These are phyloP conservation scores for Schizothorax lantsangensis DNA, from an alignment of 2,797 vertebrate species.

Conservation along the genomic window DNA sequence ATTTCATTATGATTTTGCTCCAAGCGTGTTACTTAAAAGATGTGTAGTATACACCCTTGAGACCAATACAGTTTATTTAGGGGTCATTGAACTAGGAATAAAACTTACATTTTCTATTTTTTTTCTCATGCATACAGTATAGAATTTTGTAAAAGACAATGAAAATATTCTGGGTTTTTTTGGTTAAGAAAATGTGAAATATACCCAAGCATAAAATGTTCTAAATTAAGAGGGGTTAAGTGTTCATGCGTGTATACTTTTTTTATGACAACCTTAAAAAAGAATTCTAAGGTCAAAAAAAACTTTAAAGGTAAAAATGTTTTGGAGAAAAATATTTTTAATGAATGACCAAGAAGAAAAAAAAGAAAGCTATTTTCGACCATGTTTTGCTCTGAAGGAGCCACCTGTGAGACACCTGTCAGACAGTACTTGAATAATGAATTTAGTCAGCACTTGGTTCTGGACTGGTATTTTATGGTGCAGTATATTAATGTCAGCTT, in stretches of 20 bases:
- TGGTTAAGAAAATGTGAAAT: not conserved
- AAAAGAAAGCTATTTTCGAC: too few species aligned
- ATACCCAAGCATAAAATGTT: not conserved
- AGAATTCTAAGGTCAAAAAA: not conserved
- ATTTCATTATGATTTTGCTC: not conserved
- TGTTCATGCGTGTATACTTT: not conserved
- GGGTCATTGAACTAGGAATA: not conserved
- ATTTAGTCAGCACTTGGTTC: too few species aligned
- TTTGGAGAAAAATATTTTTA: not conserved
- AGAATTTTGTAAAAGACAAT: not conserved
- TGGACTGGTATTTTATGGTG: not conserved
- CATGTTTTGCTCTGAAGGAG: too few species aligned
- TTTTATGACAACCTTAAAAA: not conserved
- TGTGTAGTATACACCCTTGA: not conserved
- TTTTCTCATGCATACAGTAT: not conserved
- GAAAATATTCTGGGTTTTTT: not conserved
- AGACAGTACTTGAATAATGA: too few species aligned
- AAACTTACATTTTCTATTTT: not conserved
- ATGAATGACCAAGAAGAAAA: not conserved
- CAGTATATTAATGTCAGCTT: not conserved
- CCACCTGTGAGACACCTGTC: too few species aligned
- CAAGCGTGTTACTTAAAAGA: not conserved
- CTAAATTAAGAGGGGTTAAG: not conserved
- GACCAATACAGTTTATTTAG: not conserved
- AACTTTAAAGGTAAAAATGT: not conserved